Evolutionary conservation across 2,888 invertebrate species (phyloP).

Genomic region (Steinernema hermaphroditum): DNA sequence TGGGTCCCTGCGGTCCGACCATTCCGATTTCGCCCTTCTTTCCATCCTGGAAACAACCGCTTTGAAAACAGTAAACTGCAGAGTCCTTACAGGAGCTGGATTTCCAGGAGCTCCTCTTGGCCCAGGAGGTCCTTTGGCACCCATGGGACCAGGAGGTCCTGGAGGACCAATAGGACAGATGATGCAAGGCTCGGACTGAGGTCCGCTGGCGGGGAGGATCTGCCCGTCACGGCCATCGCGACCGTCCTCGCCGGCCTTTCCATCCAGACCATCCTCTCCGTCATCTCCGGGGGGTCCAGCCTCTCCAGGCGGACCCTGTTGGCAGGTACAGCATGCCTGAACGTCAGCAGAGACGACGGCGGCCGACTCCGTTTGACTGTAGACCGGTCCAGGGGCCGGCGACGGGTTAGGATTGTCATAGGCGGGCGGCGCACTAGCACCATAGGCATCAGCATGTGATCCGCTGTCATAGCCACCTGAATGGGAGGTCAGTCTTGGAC

Average conservation of each 20-base stretch:
- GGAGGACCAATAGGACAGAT: slow-evolving; percentile 65
- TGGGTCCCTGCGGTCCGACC: slow-evolving; percentile 62
- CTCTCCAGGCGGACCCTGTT: slow-evolving; percentile 78
- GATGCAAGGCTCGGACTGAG: slow-evolving; percentile 58
- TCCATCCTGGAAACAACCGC: slow-evolving; percentile 48
- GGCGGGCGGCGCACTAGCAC: not conserved
- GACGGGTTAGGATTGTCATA: not conserved
- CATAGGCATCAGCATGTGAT: not conserved
- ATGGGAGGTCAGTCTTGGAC: not conserved
- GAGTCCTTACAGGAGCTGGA: slow-evolving; percentile 47
- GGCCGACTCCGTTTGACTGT: slow-evolving; percentile 21
- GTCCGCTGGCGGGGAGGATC: slow-evolving; percentile 39
- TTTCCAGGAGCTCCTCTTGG: slow-evolving; percentile 56
- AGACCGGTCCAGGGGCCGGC: not conserved
- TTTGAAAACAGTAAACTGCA: not conserved
- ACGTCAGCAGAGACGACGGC: slow-evolving; percentile 11
- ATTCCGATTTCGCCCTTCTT: slow-evolving; percentile 64
- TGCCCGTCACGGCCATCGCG: slow-evolving; percentile 66
- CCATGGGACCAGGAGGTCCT: slow-evolving; percentile 58
- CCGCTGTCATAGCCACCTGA: not conserved
- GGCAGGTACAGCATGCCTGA: slow-evolving; percentile 35
- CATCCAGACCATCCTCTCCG: slow-evolving; percentile 64
- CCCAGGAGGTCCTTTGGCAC: slow-evolving; percentile 63
- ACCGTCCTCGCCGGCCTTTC: slow-evolving; percentile 31
- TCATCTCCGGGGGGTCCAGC: slow-evolving; percentile 76